A percentile compares a stretch with the other conserved stretches of the same genome.
Evolutionary conservation across 2,797 vertebrate genomes (phyloP).

Genomic region (Mallotus villosus): DNA sequence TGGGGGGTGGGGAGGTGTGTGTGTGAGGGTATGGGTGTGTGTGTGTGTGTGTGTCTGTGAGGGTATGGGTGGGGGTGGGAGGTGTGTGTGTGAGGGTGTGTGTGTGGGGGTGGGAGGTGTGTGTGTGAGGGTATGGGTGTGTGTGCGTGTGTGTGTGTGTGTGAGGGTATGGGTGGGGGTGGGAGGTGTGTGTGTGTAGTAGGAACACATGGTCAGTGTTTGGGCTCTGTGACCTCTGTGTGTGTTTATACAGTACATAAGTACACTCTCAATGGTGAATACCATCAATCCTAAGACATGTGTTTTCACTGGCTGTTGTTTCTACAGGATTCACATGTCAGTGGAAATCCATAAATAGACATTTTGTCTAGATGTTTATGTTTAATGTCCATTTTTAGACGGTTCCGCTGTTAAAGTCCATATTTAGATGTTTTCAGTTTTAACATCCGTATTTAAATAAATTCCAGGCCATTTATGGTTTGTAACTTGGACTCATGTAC

Average conservation of each 20-base stretch:
- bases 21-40: not conserved
- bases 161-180: no score
- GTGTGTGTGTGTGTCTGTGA: not conserved
- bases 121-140: not conserved
- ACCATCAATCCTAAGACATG: not conserved
- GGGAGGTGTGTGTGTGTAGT: not conserved
- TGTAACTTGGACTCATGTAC: not conserved
- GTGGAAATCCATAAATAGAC: not conserved
- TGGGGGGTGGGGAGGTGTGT: not conserved
- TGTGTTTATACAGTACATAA: not conserved
- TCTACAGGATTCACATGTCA: not conserved
- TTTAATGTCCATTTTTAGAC: not conserved
- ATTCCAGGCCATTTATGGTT: no score
- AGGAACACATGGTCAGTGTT: no score
- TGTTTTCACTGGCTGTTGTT: not conserved
- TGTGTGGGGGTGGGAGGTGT: not conserved
- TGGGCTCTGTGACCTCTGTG: not conserved
- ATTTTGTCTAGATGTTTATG: not conserved
- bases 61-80: not conserved
- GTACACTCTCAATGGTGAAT: not conserved
- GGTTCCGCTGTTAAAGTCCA: not conserved
- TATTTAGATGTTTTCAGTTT: no score
- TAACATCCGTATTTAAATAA: no score
- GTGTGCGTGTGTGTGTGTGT: not conserved
- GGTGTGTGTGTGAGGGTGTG: not conserved